Evolutionary conservation across 2,113 vertebrate species (phyloP).

Genomic region (Neoarius graeffei): DNA sequence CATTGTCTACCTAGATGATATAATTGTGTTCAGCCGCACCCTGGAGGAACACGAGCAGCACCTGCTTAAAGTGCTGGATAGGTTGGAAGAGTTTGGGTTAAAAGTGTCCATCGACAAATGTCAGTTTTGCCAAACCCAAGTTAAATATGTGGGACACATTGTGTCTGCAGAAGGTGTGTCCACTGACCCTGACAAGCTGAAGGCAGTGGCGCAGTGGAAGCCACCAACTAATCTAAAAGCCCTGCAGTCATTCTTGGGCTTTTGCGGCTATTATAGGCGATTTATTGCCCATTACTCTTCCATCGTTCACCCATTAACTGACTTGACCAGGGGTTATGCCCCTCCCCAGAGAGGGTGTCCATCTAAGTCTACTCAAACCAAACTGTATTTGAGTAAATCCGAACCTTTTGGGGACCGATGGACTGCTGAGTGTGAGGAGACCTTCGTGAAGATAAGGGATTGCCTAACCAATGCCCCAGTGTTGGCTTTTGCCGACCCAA

Average conservation of each 20-base stretch:
- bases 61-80: too few relatives aligned
- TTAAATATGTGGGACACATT: too few relatives aligned
- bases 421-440: background rate
- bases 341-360: background rate
- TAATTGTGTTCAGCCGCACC: too few relatives aligned
- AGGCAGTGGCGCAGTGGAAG: background rate
- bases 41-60: too few relatives aligned
- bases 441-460: background rate
- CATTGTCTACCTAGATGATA: too few relatives aligned
- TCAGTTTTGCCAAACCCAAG: too few relatives aligned
- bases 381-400: too few relatives aligned
- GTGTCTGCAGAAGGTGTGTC: too few relatives aligned
- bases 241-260: background rate
- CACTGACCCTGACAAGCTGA: too few relatives aligned
- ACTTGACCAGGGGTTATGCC: background rate
- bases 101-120: too few relatives aligned
- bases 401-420: background rate
- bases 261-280: background rate
- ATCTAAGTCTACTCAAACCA: too few relatives aligned
- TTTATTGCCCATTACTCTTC: background rate
- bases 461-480: background rate
- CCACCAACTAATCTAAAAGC: background rate
- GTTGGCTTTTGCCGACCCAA: background rate
- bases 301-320: background rate
- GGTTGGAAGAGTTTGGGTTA: too few relatives aligned